phyloP scores from a whole-genome alignment of 2,888 invertebrate genomes.

The Pilophorus perplexus region DNA sequence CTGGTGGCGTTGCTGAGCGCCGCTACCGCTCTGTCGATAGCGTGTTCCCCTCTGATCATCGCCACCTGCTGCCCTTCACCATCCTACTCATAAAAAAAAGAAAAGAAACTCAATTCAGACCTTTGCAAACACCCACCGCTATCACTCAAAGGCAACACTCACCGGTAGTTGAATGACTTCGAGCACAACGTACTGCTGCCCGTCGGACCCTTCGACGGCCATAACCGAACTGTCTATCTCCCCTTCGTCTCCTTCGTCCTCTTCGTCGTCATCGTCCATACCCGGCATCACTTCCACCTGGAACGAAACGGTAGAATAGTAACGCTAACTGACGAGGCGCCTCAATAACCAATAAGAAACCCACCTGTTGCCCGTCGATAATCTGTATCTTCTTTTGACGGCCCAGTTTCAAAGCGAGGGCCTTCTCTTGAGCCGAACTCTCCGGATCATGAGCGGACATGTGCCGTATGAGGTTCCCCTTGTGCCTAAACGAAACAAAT shows the following conservation, averaged over 20 bases:
- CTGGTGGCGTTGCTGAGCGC: slow-evolving; percentile 35
- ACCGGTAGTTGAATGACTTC: slow-evolving; percentile 73
- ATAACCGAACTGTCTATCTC: slow-evolving; percentile 51
- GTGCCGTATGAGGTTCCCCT: slow-evolving; percentile 89
- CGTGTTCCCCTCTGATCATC: slow-evolving; percentile 56
- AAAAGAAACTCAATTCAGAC: too few species aligned
- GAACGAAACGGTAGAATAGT: too few species aligned
- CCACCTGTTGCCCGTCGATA: slow-evolving; percentile 57
- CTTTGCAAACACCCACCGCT: too few species aligned
- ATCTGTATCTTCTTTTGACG: slow-evolving; percentile 71
- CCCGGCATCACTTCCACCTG: slow-evolving; percentile 48
- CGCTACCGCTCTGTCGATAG: slow-evolving; percentile 44
- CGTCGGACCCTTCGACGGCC: slow-evolving; percentile 67
- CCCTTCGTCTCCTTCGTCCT: slow-evolving; percentile 51
- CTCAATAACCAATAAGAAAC: too few species aligned
- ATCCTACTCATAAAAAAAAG: slow-evolving; percentile 50
- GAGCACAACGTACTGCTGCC: slow-evolving; percentile 83
- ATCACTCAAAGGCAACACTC: too few species aligned
- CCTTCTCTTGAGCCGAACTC: slow-evolving; percentile 69
- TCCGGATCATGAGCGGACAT: slow-evolving; percentile 89
- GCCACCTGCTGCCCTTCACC: slow-evolving; percentile 54
- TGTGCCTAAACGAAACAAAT: slow-evolving; percentile 63
- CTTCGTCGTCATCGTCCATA: slow-evolving; percentile 52
- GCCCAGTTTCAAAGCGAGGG: slow-evolving; percentile 73
- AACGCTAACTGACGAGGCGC: too few species aligned